These are phyloP conservation scores for Contarinia nasturtii DNA, from an alignment of 1,140 invertebrate species.

Conservation along the genomic window DNA sequence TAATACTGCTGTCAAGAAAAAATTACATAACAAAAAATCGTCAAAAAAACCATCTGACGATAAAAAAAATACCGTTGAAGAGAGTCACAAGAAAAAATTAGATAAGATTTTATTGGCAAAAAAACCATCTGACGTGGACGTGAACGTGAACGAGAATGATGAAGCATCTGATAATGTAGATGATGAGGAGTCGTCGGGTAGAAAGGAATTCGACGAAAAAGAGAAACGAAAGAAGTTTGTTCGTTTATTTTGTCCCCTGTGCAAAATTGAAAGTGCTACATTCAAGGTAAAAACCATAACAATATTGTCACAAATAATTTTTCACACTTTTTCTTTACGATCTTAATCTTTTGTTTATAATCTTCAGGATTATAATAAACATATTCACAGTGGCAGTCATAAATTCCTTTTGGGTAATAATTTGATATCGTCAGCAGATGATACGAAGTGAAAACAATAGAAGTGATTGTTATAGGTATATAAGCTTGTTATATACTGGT, in stretches of 20 bases:
- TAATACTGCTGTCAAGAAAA: conserved; percentile 13
- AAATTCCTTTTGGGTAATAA: no score
- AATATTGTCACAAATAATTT: no score
- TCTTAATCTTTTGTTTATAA: neutral
- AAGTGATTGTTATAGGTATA: no score
- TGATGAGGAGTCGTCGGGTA: conserved; percentile 14
- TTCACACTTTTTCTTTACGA: conserved; percentile 3
- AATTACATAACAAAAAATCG: conserved; percentile 8
- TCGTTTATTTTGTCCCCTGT: conserved; percentile 53
- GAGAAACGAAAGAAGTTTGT: conserved; percentile 33
- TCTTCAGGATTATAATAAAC: conserved; percentile 41
- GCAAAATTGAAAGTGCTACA: conserved; percentile 45
- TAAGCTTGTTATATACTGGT: no score
- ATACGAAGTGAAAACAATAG: no score
- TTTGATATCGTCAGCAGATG: no score
- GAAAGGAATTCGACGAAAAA: conserved; percentile 23
- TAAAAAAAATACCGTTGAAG: no score
- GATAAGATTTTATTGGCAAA: no score
- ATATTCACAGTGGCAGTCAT: conserved; percentile 46
- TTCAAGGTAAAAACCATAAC: conserved; percentile 33
- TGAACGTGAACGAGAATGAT: conserved; percentile 8
- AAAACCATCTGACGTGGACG: no score
- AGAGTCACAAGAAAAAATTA: no score
- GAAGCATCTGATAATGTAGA: conserved; percentile 27
- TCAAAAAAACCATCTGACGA: conserved; percentile 5